Conservation (phyloP, 1,140 invertebrate species). For the Neodiprion virginianus region DNA sequence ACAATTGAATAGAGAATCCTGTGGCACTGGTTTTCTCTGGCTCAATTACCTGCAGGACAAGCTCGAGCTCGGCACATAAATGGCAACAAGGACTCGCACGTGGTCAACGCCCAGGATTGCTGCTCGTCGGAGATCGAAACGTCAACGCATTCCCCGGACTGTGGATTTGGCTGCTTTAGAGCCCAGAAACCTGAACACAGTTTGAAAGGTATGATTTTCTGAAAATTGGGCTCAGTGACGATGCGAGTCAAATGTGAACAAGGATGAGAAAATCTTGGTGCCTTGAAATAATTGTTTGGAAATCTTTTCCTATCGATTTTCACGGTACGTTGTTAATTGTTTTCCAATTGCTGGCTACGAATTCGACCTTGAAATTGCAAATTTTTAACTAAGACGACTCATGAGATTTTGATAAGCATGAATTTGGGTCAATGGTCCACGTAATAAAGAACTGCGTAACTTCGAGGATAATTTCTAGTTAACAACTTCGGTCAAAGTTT, state of each 20-base stretch:
- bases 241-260: slow-evolving; percentile 9
- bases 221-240: slow-evolving; percentile 8
- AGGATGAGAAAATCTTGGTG: slow-evolving; percentile 15
- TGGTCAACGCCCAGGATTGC: slow-evolving; percentile 92
- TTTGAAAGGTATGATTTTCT: too few relatives aligned
- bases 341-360: too few relatives aligned
- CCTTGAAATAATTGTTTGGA: slow-evolving; percentile 1
- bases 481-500: too few relatives aligned
- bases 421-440: too few relatives aligned
- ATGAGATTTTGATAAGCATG: too few relatives aligned
- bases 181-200: slow-evolving; percentile 82
- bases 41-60: slow-evolving; percentile 81
- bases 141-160: slow-evolving; percentile 87
- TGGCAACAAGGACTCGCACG: slow-evolving; percentile 91
- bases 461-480: too few relatives aligned
- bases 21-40: neutral
- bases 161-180: slow-evolving; percentile 83
- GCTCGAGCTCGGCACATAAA: slow-evolving; percentile 92
- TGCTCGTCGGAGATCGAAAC: slow-evolving; percentile 75
- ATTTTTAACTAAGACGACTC: too few relatives aligned
- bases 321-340: neutral
- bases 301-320: neutral
- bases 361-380: too few relatives aligned
- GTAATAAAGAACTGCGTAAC: too few relatives aligned
- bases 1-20: neutral